phyloP scores from a whole-genome alignment of 2,113 vertebrate species.

The Apus apus region DNA sequence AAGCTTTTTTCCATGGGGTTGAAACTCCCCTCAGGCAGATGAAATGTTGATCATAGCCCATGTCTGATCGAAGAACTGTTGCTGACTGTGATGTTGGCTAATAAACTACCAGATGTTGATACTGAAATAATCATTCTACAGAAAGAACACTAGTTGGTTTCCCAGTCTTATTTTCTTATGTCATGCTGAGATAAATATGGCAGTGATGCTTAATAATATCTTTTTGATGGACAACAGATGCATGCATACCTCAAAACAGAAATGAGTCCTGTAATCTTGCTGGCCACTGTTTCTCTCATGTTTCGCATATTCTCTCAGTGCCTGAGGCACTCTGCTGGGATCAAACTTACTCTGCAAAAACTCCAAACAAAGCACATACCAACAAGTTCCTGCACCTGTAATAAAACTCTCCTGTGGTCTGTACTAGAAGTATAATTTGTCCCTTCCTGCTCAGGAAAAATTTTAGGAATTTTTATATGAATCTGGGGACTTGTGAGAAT shows the following conservation, averaged over 20 bases:
- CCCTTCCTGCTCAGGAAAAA: background rate
- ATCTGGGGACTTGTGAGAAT: background rate
- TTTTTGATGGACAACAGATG: background rate
- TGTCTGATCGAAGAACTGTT: background rate
- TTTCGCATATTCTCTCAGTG: background rate
- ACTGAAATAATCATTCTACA: conserved; percentile 20
- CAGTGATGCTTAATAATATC: background rate
- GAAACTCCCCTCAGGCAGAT: background rate
- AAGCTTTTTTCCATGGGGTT: background rate
- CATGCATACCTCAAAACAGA: background rate
- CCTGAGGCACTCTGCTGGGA: background rate
- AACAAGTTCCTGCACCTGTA: background rate
- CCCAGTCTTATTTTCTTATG: background rate
- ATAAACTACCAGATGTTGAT: conserved; percentile 5
- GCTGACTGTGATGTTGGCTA: conserved; percentile 2
- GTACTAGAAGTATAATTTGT: background rate
- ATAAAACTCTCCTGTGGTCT: background rate
- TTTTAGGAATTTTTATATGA: background rate
- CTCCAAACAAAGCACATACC: background rate
- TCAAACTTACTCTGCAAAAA: background rate
- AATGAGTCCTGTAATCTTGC: background rate
- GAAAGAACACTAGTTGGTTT: background rate
- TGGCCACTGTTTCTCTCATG: background rate
- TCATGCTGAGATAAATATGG: conserved; percentile 15
- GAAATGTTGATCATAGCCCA: background rate